phyloP scores from a whole-genome alignment of 2,888 invertebrate genomes.

The Ophonus ardosiacus region DNA sequence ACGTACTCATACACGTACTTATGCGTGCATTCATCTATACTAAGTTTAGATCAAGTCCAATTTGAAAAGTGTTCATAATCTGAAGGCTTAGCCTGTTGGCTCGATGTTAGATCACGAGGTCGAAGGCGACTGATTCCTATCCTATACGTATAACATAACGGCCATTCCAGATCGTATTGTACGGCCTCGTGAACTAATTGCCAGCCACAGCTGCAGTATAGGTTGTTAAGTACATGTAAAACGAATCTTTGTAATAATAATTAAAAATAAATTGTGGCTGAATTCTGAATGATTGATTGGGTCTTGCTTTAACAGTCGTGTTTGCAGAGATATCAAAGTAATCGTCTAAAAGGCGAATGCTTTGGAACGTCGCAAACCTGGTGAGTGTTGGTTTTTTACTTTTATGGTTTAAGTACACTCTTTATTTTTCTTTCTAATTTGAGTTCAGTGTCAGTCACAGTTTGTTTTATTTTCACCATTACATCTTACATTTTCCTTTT shows the following conservation, averaged over 20 bases:
- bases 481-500: constrained; percentile 73
- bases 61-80: constrained; percentile 50
- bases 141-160: constrained; percentile 40
- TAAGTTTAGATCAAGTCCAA: constrained; percentile 53
- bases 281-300: constrained; percentile 64
- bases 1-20: constrained; percentile 30
- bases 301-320: constrained; percentile 25
- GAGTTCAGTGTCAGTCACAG: constrained; percentile 68
- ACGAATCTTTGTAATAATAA: constrained; percentile 70
- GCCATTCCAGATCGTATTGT: constrained; percentile 35
- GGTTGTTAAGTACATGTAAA: constrained; percentile 67
- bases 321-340: constrained; percentile 49
- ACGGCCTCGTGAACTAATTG: constrained; percentile 30
- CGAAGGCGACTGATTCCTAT: constrained; percentile 40
- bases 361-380: constrained; percentile 54
- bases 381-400: constrained; percentile 58
- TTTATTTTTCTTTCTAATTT: constrained; percentile 47
- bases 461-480: constrained; percentile 64
- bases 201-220: constrained; percentile 40
- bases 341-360: constrained; percentile 53
- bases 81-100: constrained; percentile 41
- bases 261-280: constrained; percentile 71
- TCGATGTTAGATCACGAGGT: constrained; percentile 29
- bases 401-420: constrained; percentile 53
- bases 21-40: constrained; percentile 37